phyloP scores from a whole-genome alignment of 2,888 invertebrate genomes.

The Barypeithes pellucidus region DNA sequence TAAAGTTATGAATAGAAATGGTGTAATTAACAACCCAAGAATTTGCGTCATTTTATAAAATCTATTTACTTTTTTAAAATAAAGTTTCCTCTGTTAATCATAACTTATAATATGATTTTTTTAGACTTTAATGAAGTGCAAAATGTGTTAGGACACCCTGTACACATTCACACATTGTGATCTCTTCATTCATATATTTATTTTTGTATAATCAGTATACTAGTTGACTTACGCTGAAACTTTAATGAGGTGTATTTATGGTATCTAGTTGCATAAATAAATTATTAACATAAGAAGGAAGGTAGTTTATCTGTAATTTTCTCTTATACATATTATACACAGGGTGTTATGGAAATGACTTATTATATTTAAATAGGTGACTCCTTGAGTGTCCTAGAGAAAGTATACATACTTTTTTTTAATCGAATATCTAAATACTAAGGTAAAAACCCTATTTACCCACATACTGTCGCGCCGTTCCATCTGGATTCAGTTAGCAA shows the following conservation, averaged over 20 bases:
- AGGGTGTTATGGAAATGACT: too few relatives aligned
- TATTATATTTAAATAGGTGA: too few relatives aligned
- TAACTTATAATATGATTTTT: neutral
- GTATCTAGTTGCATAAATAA: slow-evolving; percentile 31
- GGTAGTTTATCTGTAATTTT: neutral
- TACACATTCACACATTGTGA: slow-evolving; percentile 26
- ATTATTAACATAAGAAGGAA: slow-evolving; percentile 13
- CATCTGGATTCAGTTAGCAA: too few relatives aligned
- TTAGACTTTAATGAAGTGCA: neutral
- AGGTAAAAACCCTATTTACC: too few relatives aligned
- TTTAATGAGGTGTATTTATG: slow-evolving; percentile 23
- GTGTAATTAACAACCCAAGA: neutral
- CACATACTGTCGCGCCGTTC: too few relatives aligned
- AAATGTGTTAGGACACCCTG: neutral
- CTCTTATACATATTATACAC: neutral
- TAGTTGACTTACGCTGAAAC: slow-evolving; percentile 3
- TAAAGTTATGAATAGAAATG: neutral
- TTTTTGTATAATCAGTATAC: slow-evolving; percentile 39
- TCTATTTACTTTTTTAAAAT: neutral
- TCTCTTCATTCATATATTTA: slow-evolving; percentile 38
- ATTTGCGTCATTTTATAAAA: neutral
- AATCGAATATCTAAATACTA: too few relatives aligned
- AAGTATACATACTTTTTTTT: too few relatives aligned
- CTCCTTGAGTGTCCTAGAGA: too few relatives aligned
- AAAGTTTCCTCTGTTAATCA: neutral